phyloP scores from a whole-genome alignment of 2,797 vertebrate genomes.

The Gastrophryne carolinensis region DNA sequence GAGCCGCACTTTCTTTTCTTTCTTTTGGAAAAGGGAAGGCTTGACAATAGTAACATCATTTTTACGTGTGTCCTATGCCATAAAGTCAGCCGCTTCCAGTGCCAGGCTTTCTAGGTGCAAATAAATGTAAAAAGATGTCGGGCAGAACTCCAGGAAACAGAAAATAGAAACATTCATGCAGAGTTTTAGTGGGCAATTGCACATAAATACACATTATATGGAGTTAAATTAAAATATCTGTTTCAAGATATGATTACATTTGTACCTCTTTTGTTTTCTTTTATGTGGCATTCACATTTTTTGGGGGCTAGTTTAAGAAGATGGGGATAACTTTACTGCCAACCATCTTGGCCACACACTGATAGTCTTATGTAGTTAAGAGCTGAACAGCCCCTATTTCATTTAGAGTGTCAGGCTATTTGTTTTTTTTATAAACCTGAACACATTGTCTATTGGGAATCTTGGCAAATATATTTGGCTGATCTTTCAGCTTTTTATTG shows the following conservation, averaged over 20 bases:
- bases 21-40: not conserved
- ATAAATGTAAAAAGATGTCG: not conserved
- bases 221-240: not conserved
- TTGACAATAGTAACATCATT: conserved; percentile 19
- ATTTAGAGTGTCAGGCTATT: too few species aligned
- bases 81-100: conserved; percentile 7
- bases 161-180: not conserved
- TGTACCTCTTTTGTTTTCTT: not conserved
- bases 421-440: too few species aligned
- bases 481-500: too few species aligned
- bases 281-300: not conserved
- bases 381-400: too few species aligned
- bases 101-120: conserved; percentile 37
- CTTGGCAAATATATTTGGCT: too few species aligned
- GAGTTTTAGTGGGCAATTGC: not conserved
- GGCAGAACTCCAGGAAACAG: not conserved
- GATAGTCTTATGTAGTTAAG: too few species aligned
- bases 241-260: not conserved
- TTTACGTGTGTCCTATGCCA: conserved; percentile 43
- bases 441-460: too few species aligned
- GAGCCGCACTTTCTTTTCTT: not conserved
- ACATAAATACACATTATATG: not conserved
- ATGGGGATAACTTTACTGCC: too few species aligned
- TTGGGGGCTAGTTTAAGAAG: too few species aligned
- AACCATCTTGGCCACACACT: too few species aligned